Base-by-base conservation (phyloP, 2,113 vertebrate genomes). In the Hippocampus comes region DNA sequence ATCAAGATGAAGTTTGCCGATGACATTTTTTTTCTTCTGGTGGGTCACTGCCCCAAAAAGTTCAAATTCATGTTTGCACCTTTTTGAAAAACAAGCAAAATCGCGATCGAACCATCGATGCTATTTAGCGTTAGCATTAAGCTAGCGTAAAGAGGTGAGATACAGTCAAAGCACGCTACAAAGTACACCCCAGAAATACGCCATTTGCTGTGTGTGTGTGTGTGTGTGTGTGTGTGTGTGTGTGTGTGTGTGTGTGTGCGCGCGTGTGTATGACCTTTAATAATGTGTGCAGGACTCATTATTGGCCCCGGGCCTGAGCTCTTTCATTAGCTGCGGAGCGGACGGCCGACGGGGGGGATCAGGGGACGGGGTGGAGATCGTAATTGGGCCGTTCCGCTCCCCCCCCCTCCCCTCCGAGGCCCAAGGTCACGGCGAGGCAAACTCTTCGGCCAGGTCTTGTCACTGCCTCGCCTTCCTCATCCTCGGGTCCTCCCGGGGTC, bases 321-420 rank as follows among this genome's bases (percentile, higher is more conserved):
- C 87, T 91, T 90, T 92, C 88, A 91, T 93, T 91, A 90, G 67
- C 60, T 71, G 70, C 73, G 78, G 78, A 76, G 79, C 78, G 81
- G 84, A 86, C 84, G 84, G 61, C 57, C 57, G 87, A 80, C 74
- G n/a, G 74, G 70, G 23, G 89, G 77, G 84, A 89, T 73, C 84
- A 76, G 84, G 86, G 86, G 83, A 88, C 65, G 73, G 80, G 78
- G 81, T 67, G 84, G 84, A 81, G 89, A 84, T 86, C 78, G 79
- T 92, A 93, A 93, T 93, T 91, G 87, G 88, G 78, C 84, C 77
- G 85, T 91, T 91, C 88, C 82, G 75, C 83, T 89, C 87, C 85
- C 83, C 82, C 89, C 86, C 89, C 85, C 67, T 70, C 71, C 84
- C 27, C 87, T 84, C 83, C 84, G 84, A 84, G 59, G 74, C 73